Evolutionary conservation across 1,140 invertebrate species (phyloP), one percentile per base, ranked within the genome.

Genomic region (Caenorhabditis latens): DNA sequence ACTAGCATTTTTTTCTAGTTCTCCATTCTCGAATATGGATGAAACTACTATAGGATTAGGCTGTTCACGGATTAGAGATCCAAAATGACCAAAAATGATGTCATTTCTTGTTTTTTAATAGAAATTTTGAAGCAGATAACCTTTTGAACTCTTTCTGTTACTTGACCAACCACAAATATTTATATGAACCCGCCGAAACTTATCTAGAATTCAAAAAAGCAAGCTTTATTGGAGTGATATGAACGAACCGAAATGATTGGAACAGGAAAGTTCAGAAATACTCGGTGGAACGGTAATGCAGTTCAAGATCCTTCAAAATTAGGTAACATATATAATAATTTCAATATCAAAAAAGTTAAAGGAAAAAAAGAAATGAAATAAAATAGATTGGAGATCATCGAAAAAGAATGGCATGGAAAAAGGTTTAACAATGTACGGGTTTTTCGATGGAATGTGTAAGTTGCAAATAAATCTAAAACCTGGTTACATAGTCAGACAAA

Each of bases 231-330:
- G 21, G 8, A 24, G 42, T 71, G 71, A 79, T 79, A 79, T 79
- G 71, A 79, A 71, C 46, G n/a, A 79, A 79, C 71, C 71, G 71
- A 79, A 79, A 79, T 50, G 43, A 79, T 79, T 79, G 71, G 42
- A 79, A 79, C 46, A 79, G 6, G 46, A 79, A 79, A 53, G 42
- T 43, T 46, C 42, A n/a, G 65, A 71, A 71, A 46, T 43, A 79
- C 46, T 48, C 13, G 46, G 9, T 50, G 46, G n/a, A 48, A 24
- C 71, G 46, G 46, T 79, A 2, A 50, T 79, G n/a, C n/a, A 21
- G 40, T 24, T 79, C 71, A 53, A 79, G 46, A 53, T 79, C 71
- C 50, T 79, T 79, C 14, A 50, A 50, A 24, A 63, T 13, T n/a
- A n/a, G 8, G 11, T 7, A 40, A 40, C 11, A 21, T 11, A 9